Evolutionary conservation across 2,888 invertebrate genomes (phyloP).

Genomic region (Platycnemis pennipes): DNA sequence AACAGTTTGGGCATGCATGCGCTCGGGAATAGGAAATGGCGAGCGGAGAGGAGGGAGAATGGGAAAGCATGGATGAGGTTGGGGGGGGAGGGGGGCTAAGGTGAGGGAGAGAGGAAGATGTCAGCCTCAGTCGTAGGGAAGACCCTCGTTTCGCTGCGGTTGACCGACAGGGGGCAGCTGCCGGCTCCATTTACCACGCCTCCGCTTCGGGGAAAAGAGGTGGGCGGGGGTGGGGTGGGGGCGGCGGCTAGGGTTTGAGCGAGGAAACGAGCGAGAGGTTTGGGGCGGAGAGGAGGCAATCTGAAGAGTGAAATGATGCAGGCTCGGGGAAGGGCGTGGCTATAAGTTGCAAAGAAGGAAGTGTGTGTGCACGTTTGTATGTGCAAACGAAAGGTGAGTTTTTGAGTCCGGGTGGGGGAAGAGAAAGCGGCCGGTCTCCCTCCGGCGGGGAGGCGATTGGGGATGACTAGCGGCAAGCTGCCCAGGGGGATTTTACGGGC

Average conservation of each 20-base stretch:
- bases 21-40: constrained; percentile 8
- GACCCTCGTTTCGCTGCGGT: constrained; percentile 63
- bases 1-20: not conserved
- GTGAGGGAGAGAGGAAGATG: constrained; percentile 9
- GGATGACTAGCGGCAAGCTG: constrained; percentile 7
- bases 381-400: constrained; percentile 42
- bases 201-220: constrained; percentile 13
- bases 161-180: constrained; percentile 66
- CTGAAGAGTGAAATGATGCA: constrained; percentile 55
- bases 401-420: not conserved
- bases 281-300: constrained; percentile 22
- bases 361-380: constrained; percentile 23
- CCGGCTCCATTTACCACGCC: constrained; percentile 56
- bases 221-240: not conserved
- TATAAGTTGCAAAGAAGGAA: constrained; percentile 48
- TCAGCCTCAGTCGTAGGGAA: constrained; percentile 10
- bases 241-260: constrained; percentile 8
- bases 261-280: not conserved
- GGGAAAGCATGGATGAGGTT: not conserved
- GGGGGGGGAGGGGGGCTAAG: not conserved
- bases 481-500: not conserved
- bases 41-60: not conserved
- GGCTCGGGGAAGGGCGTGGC: constrained; percentile 53
- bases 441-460: not conserved
- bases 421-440: constrained; percentile 4